Evolutionary conservation across 2,888 invertebrate species (phyloP).

Genomic region (Pherbina coryleti): DNA sequence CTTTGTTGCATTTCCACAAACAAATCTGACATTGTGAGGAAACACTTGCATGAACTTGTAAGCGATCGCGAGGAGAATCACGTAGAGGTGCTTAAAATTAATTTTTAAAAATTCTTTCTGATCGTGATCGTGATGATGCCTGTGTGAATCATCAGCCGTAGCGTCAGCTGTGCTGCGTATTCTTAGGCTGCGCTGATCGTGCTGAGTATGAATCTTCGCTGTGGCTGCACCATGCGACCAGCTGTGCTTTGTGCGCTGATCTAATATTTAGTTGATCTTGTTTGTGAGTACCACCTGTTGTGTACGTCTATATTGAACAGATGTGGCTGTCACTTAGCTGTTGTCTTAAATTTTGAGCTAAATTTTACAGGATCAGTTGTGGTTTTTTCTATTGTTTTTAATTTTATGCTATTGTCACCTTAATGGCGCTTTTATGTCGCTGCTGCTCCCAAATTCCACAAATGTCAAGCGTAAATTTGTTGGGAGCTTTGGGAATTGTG

Average conservation of each 20-base stretch:
- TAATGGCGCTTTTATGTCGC: neutral
- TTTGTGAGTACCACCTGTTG: neutral
- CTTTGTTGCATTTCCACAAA: conserved; percentile 52
- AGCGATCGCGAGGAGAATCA: conserved; percentile 41
- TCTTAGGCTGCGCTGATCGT: no score
- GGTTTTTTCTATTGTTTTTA: no score
- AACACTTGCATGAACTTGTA: conserved; percentile 10
- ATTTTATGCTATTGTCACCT: neutral
- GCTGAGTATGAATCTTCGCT: neutral
- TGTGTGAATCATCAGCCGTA: neutral
- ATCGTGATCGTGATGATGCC: neutral
- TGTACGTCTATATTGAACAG: neutral
- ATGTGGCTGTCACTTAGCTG: neutral
- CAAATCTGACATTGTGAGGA: conserved; percentile 56
- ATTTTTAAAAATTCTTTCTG: neutral
- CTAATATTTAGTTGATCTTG: neutral
- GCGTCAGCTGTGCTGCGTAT: conserved; percentile 2
- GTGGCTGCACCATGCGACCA: neutral
- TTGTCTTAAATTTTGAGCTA: neutral
- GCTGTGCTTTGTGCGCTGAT: neutral
- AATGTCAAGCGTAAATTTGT: neutral
- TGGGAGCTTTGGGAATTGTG: neutral
- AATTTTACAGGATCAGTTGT: no score
- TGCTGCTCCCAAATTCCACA: conserved; percentile 36
- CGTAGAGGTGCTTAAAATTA: conserved; percentile 40